These are phyloP conservation scores for Steinernema scapterisci DNA, from an alignment of 2,888 invertebrate species.

Conservation along the genomic window DNA sequence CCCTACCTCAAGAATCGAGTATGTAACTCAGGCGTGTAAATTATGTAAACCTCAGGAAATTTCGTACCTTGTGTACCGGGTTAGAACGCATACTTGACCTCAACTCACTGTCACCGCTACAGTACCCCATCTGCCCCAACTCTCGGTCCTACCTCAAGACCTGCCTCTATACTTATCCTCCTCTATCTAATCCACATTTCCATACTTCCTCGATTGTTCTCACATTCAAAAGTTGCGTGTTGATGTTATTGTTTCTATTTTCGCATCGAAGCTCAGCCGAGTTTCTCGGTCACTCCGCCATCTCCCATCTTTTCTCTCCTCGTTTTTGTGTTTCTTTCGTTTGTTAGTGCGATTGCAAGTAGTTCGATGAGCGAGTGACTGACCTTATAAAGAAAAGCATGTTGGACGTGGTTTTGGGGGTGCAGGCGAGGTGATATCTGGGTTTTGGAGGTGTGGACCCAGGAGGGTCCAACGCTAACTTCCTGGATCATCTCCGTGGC, in stretches of 20 bases:
- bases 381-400: background rate
- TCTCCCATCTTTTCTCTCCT: background rate
- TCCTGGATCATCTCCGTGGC: too few relatives aligned
- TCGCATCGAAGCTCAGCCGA: background rate
- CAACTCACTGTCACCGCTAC: background rate
- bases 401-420: too few relatives aligned
- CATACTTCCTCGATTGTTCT: constrained; percentile 7
- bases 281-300: constrained; percentile 4
- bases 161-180: background rate
- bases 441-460: too few relatives aligned
- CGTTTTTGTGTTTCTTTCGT: background rate
- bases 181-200: constrained; percentile 12
- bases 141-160: constrained; percentile 23
- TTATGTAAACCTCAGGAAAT: constrained; percentile 12
- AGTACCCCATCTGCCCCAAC: background rate
- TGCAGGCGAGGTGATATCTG: too few relatives aligned
- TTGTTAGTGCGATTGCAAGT: constrained; percentile 3
- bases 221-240: constrained; percentile 1
- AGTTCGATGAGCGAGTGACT: constrained; percentile 23
- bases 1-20: constrained; percentile 29
- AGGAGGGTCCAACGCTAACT: too few relatives aligned
- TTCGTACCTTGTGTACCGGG: constrained; percentile 24
- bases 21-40: constrained; percentile 17
- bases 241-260: background rate
- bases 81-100: constrained; percentile 18